Base-by-base conservation (phyloP, 2,888 invertebrate genomes). In the Zelleria hepariella region DNA sequence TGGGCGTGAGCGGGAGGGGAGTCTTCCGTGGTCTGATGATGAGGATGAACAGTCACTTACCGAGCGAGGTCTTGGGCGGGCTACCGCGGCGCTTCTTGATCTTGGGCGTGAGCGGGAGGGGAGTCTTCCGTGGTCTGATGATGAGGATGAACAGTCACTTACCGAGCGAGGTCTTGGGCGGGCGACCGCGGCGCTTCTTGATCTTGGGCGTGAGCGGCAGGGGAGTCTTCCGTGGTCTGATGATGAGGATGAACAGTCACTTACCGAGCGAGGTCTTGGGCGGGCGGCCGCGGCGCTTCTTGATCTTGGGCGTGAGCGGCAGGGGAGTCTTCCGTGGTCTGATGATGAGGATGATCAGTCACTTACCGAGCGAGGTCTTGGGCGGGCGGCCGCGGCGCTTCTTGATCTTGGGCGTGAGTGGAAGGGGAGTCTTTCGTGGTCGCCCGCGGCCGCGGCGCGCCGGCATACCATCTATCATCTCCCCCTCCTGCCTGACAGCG, bases 41-140 rank as follows among this genome's bases (percentile, higher is more conserved):
- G 18, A 42, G 18, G 47, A 25, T 20, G 20, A n/a, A n/a, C 49
- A 18, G 18, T n/a, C 2, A 74, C 69, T 77, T 54, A 87, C 87
- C 87, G 15, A 86, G 72, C 20, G 85, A 85, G 0, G 87, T 86
- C 72, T 89, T 89, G 5, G 89, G 89, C 62, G 89, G 88, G 4
- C 88, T 80, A 1, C 88, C 88, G 15, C 87, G 66, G 68, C 77
- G 76, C 71, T 87, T 87, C 75, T 88, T 88, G 62, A 87, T 81
- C 72, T 86, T 84, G 8, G 87, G 86, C 42, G 83, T 82, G 32
- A 86, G 68, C 0, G 87, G 87, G 63, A 89, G 68, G 6, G 91
- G n/a, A n/a, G 91, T 6, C 89, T 89, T 75, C 91, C 91, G 63
- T 91, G 73, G 0, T n/a, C n/a, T n/a, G n/a, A n/a, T n/a, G n/a